Evolutionary conservation across 2,797 vertebrate genomes (phyloP).

Genomic region (Spondyliosoma cantharus): DNA sequence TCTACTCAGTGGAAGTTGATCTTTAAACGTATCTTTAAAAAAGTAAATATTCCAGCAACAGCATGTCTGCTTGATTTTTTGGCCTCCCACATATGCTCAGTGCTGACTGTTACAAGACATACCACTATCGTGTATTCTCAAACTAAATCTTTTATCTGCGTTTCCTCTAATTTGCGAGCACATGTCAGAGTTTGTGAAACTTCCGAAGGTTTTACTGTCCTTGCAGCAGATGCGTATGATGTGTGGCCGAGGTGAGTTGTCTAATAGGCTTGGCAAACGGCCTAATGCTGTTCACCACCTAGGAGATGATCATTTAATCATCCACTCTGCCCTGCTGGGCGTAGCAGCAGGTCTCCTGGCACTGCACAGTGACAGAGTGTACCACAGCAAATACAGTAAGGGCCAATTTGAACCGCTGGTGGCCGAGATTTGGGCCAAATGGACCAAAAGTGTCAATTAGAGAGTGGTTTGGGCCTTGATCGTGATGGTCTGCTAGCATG

Average conservation of each 20-base stretch:
- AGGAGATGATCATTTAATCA: constrained; percentile 78
- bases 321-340: constrained; percentile 63
- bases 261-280: constrained; percentile 64
- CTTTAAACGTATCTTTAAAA: no score
- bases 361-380: constrained; percentile 43
- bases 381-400: constrained; percentile 31
- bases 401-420: constrained; percentile 35
- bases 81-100: not conserved
- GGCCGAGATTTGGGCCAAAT: constrained; percentile 41
- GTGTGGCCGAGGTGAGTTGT: constrained; percentile 41
- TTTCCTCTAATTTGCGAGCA: constrained; percentile 9
- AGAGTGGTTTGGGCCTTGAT: constrained; percentile 17
- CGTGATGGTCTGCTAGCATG: not conserved
- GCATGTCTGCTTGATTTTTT: not conserved
- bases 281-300: constrained; percentile 64
- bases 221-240: constrained; percentile 18
- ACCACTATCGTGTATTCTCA: not conserved
- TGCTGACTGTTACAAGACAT: not conserved
- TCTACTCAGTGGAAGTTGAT: not conserved
- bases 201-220: constrained; percentile 45
- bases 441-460: constrained; percentile 37
- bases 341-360: constrained; percentile 70
- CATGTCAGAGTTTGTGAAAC: constrained; percentile 32
- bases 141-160: not conserved
- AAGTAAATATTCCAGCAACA: not conserved